Percentiles rank a stretch among this genome's conserved stretches.
These are phyloP conservation scores for Aphyosemion australe DNA, from an alignment of 2,113 vertebrate genomes.

Conservation along the genomic window DNA sequence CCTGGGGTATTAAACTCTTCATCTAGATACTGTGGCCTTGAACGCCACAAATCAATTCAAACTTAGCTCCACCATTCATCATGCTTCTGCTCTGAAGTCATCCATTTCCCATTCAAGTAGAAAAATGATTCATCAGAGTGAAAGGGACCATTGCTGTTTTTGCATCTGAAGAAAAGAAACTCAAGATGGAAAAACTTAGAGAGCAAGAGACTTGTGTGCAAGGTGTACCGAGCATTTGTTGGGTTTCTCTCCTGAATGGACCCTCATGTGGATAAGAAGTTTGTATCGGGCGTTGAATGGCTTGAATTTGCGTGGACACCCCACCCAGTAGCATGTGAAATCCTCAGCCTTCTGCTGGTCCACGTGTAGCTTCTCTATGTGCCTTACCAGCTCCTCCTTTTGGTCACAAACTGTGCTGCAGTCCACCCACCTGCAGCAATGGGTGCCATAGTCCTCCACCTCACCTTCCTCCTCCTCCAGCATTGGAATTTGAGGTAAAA, in stretches of 20 bases:
- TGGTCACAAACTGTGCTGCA: constrained; percentile 87
- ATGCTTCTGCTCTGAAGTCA: constrained; percentile 28
- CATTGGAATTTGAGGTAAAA: constrained; percentile 69
- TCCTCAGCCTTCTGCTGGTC: constrained; percentile 94
- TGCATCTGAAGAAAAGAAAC: background rate
- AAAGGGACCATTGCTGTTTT: background rate
- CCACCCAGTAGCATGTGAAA: constrained; percentile 94
- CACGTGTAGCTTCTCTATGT: constrained; percentile 94
- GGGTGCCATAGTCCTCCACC: constrained; percentile 79
- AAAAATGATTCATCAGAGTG: constrained; percentile 7
- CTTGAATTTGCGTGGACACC: constrained; percentile 89
- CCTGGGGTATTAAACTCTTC: constrained; percentile 25
- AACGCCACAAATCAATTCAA: constrained; percentile 31
- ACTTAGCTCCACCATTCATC: constrained; percentile 32
- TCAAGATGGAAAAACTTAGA: background rate
- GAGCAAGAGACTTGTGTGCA: constrained; percentile 7
- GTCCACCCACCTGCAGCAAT: constrained; percentile 88
- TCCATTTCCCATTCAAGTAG: background rate
- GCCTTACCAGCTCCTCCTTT: constrained; percentile 90
- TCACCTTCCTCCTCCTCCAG: constrained; percentile 86
- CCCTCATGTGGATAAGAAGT: constrained; percentile 97
- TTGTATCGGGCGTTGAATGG: constrained; percentile 98
- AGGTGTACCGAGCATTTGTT: constrained; percentile 94
- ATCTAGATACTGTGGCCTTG: constrained; percentile 26
- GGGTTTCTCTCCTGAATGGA: constrained; percentile 98